Conservation (phyloP, 2,888 invertebrate genomes). For the Drosophila austrosaltans region DNA sequence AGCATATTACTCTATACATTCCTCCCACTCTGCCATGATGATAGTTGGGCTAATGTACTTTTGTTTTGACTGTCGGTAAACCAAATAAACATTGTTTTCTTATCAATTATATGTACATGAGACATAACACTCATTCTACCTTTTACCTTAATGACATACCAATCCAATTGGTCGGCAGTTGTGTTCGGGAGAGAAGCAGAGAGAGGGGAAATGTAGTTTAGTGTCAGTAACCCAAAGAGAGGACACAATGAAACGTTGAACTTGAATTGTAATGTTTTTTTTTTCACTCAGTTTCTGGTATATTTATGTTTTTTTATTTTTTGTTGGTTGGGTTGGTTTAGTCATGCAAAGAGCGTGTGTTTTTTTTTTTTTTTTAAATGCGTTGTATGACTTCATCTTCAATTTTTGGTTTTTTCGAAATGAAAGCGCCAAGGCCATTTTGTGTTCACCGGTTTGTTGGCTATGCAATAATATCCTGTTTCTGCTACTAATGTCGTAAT, state of each 20-base stretch:
- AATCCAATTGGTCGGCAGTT: slow-evolving; percentile 37
- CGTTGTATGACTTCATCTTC: slow-evolving; percentile 69
- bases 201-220: slow-evolving; percentile 44
- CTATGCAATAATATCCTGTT: slow-evolving; percentile 38
- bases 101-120: slow-evolving; percentile 59
- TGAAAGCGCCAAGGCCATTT: slow-evolving; percentile 45
- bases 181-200: neutral
- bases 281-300: neutral
- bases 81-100: slow-evolving; percentile 47
- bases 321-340: slow-evolving; percentile 42
- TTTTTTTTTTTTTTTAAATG: slow-evolving; percentile 36
- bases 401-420: slow-evolving; percentile 37
- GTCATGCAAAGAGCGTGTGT: slow-evolving; percentile 53
- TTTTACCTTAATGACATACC: slow-evolving; percentile 44
- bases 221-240: slow-evolving; percentile 70
- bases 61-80: slow-evolving; percentile 33
- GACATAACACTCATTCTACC: slow-evolving; percentile 18
- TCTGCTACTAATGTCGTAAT: neutral
- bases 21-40: slow-evolving; percentile 11
- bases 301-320: slow-evolving; percentile 25
- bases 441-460: too few species aligned
- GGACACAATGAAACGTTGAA: slow-evolving; percentile 66
- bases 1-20: slow-evolving; percentile 61
- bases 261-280: slow-evolving; percentile 54
- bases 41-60: slow-evolving; percentile 65